Evolutionary conservation across 2,888 invertebrate genomes (phyloP).

Genomic region (Xestia c-nigrum): DNA sequence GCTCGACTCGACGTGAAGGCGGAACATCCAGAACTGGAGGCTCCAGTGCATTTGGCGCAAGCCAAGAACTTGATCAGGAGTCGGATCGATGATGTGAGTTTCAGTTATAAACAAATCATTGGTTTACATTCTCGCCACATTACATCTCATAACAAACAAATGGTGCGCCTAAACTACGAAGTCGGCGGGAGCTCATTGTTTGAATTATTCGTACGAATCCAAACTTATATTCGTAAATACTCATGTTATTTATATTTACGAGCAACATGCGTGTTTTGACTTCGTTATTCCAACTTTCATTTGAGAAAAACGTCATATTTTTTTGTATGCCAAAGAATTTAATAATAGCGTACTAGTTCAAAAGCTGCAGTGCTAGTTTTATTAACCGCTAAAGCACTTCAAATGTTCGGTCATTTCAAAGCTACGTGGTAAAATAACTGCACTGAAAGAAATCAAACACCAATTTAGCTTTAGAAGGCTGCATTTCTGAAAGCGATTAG

Average conservation of each 20-base stretch:
- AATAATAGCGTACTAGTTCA: not conserved
- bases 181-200: slow-evolving; percentile 17
- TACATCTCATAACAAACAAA: slow-evolving; percentile 23
- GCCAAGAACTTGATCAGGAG: slow-evolving; percentile 92
- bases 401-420: slow-evolving; percentile 6
- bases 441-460: slow-evolving; percentile 27
- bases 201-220: slow-evolving; percentile 19
- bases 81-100: slow-evolving; percentile 91
- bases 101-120: slow-evolving; percentile 50
- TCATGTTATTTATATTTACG: slow-evolving; percentile 18
- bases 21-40: slow-evolving; percentile 89
- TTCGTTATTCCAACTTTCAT: not conserved
- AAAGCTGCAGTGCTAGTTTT: not conserved
- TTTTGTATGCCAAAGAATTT: not conserved
- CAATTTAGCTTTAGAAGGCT: slow-evolving; percentile 14
- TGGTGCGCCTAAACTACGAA: not conserved
- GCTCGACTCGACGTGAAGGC: slow-evolving; percentile 92
- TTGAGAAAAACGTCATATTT: not conserved
- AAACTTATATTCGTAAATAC: slow-evolving; percentile 9
- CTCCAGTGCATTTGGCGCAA: slow-evolving; percentile 92
- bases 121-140: slow-evolving; percentile 15
- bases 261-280: slow-evolving; percentile 6
- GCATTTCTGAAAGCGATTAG: slow-evolving; percentile 26
- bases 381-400: slow-evolving; percentile 11
- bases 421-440: slow-evolving; percentile 10